phyloP scores from a whole-genome alignment of 1,140 invertebrate species.

The Achroia grisella region DNA sequence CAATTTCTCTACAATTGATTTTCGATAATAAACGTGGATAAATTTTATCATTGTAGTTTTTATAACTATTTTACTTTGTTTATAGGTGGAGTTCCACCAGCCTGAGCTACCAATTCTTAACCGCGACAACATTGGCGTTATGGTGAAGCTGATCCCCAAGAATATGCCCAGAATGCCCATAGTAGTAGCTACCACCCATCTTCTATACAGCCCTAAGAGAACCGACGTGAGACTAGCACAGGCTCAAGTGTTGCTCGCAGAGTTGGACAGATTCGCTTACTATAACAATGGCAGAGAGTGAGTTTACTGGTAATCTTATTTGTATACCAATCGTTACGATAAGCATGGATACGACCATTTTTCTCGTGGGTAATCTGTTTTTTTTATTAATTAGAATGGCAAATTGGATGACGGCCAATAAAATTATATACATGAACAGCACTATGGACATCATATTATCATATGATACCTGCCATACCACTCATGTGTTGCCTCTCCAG shows the following conservation, averaged over 20 bases:
- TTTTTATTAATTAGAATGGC: background rate
- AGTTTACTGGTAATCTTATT: conserved; percentile 12
- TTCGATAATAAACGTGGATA: too few relatives aligned
- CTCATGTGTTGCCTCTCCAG: too few relatives aligned
- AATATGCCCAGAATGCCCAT: conserved; percentile 70
- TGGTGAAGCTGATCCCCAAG: conserved; percentile 81
- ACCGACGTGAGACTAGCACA: conserved; percentile 93
- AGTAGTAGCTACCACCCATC: conserved; percentile 92
- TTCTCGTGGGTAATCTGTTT: too few relatives aligned
- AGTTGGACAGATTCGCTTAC: conserved; percentile 87
- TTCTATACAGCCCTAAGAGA: conserved; percentile 93
- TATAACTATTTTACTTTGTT: too few relatives aligned
- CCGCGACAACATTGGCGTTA: conserved; percentile 90
- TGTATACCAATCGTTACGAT: too few relatives aligned
- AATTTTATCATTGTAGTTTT: too few relatives aligned
- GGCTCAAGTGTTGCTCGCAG: conserved; percentile 84
- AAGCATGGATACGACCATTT: too few relatives aligned
- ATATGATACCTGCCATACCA: too few relatives aligned
- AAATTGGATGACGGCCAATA: background rate
- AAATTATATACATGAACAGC: too few relatives aligned
- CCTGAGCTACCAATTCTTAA: conserved; percentile 78
- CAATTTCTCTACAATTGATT: too few relatives aligned
- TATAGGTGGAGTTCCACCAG: conserved; percentile 74
- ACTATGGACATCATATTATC: too few relatives aligned
- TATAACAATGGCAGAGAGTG: conserved; percentile 44